Percentiles rank a stretch among this genome's conserved stretches.
Conservation (phyloP, 92 coral and sea anemone species). For the Porites lobata region DNA sequence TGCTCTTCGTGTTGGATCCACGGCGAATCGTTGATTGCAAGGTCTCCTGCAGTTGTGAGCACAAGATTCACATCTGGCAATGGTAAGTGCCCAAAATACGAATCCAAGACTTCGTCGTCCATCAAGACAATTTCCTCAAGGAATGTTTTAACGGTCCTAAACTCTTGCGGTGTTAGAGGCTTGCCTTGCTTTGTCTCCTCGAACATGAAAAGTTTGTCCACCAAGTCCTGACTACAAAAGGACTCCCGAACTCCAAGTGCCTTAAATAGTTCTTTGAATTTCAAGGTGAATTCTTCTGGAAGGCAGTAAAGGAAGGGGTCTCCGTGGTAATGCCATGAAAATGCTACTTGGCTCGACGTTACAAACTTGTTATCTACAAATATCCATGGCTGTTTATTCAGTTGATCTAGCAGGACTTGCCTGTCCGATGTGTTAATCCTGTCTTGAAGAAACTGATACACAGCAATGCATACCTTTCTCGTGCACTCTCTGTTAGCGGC, state of each 20-base stretch:
- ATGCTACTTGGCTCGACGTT: constrained; percentile 86
- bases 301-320: constrained; percentile 89
- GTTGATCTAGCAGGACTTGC: constrained; percentile 66
- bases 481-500: constrained; percentile 65
- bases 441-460: constrained; percentile 83
- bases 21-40: constrained; percentile 90
- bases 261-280: constrained; percentile 77
- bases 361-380: constrained; percentile 83
- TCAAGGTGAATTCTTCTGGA: constrained; percentile 80
- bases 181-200: constrained; percentile 80
- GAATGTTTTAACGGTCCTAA: constrained; percentile 82
- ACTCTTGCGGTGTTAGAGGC: constrained; percentile 75
- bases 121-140: constrained; percentile 78
- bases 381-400: constrained; percentile 88
- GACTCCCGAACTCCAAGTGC: constrained; percentile 83
- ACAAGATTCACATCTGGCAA: constrained; percentile 83
- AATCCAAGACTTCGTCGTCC: constrained; percentile 62
- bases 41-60: constrained; percentile 80
- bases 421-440: constrained; percentile 75
- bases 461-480: constrained; percentile 75
- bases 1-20: constrained; percentile 77
- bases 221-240: constrained; percentile 80
- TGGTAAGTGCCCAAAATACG: constrained; percentile 80
- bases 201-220: constrained; percentile 83
- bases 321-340: constrained; percentile 87